These are phyloP conservation scores for Varanus salvator DNA, from an alignment of 2,113 vertebrate species.

Conservation along the genomic window DNA sequence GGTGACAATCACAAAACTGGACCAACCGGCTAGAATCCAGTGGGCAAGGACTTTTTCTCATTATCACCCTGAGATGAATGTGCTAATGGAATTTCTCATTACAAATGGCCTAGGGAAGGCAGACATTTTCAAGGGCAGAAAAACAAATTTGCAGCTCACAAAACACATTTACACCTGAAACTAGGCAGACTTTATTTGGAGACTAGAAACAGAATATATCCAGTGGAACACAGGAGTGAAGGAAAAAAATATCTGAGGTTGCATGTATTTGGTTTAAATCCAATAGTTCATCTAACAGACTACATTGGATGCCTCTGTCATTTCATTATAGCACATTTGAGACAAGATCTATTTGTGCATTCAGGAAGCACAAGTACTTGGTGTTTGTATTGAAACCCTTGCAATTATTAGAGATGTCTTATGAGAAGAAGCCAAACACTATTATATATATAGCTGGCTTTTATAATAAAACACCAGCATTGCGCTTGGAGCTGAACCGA, in stretches of 20 bases:
- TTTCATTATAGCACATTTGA: not conserved
- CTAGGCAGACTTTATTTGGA: not conserved
- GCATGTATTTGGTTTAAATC: not conserved
- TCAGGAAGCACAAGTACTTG: not conserved
- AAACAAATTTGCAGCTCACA: constrained; percentile 50
- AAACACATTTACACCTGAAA: constrained; percentile 6
- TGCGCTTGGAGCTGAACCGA: not conserved
- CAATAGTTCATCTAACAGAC: not conserved
- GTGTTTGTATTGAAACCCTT: not conserved
- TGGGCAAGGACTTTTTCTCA: constrained; percentile 41
- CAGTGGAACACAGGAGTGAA: not conserved
- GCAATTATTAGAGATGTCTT: not conserved
- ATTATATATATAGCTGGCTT: too few relatives aligned
- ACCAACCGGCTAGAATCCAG: not conserved
- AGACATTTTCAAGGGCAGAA: constrained; percentile 30
- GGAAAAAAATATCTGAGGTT: not conserved
- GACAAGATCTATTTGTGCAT: not conserved
- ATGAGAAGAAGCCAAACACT: too few relatives aligned
- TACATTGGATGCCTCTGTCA: not conserved
- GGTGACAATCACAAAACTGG: constrained; percentile 9
- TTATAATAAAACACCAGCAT: not conserved
- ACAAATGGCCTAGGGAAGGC: constrained; percentile 11
- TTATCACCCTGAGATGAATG: constrained; percentile 27
- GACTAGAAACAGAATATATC: not conserved
- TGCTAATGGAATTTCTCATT: constrained; percentile 54